Evolutionary conservation across 2,113 vertebrate species (phyloP), one percentile per base, ranked within the genome.

Genomic region (Physeter macrocephalus): DNA sequence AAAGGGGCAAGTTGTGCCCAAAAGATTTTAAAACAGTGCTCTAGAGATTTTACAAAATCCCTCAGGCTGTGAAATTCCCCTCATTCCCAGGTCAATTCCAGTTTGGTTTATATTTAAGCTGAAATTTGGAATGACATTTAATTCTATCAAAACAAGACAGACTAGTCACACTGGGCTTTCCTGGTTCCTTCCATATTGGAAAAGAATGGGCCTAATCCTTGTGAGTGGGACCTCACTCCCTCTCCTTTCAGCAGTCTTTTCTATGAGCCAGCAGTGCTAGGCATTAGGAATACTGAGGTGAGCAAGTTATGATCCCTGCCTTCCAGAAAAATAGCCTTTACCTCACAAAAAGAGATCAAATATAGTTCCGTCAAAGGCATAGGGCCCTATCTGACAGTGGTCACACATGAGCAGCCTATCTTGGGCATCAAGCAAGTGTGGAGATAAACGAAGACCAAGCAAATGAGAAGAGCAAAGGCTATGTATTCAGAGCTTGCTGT

Each of bases 11-110:
- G 14, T 54, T 92, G 74, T 69, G 13, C 75, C 41, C 81, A 94
- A 94, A 92, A 82, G 3, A 77, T 69, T 85, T 87, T 34, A 85
- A 96, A 95, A 74, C n/a, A 82, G 36, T 91, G 81, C 72, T 94
- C 69, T 88, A 72, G 39, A 97, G 64, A 66, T 84, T 80, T 39
- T 94, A n/a, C 15, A 7, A 97, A 94, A 87, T 85, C 77, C 49
- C 41, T 72, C 69, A 88, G 41, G 64, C 52, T 81, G 5, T 36
- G 57, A 69, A 83, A 6, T 41, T n/a, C 15, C 12, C 10, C 27
- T 54, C 46, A 34, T 15, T 41, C 34, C 61, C 36, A 77, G 31
- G 61, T 90, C 85, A 90, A 61, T 61, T 90, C 15, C 61, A 85
- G 27, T 86, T 74, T 57, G 62, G 52, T 87, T 85, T 81, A 61